Conservation (phyloP, 1,140 invertebrate genomes). For the Brachionus calyciflorus region DNA sequence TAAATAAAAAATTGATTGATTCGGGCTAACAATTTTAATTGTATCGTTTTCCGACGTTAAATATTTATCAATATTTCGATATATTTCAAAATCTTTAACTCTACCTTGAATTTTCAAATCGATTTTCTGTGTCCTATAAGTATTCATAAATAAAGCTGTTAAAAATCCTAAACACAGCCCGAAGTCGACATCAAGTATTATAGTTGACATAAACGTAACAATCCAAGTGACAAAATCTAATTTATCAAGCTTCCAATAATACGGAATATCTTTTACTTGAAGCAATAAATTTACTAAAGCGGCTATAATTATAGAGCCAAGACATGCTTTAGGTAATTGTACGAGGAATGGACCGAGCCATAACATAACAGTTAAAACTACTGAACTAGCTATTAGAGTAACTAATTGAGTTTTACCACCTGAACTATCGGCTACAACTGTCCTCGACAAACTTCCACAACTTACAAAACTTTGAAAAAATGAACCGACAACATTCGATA, state of each 20-base stretch:
- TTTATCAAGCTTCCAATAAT: constrained; percentile 34
- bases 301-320: constrained; percentile 37
- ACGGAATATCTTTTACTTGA: constrained; percentile 16
- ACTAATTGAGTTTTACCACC: constrained; percentile 53
- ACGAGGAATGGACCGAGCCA: background rate
- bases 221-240: constrained; percentile 69
- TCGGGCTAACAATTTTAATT: constrained; percentile 9
- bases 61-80: background rate
- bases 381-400: constrained; percentile 48
- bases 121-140: constrained; percentile 61
- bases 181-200: constrained; percentile 79
- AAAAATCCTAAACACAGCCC: constrained; percentile 72
- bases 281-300: background rate
- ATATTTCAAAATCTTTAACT: constrained; percentile 36
- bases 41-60: background rate
- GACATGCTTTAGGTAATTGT: constrained; percentile 45
- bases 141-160: constrained; percentile 70
- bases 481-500: constrained; percentile 50
- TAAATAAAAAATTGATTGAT: constrained; percentile 24
- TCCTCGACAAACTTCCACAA: constrained; percentile 50
- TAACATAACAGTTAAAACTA: constrained; percentile 48
- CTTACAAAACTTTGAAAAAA: constrained; percentile 52
- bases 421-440: constrained; percentile 50
- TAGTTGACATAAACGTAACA: constrained; percentile 73
- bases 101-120: constrained; percentile 46